Evolutionary conservation across 2,888 invertebrate genomes (phyloP), one percentile per base, ranked within the genome.

Genomic region (Drosophila anceps): DNA sequence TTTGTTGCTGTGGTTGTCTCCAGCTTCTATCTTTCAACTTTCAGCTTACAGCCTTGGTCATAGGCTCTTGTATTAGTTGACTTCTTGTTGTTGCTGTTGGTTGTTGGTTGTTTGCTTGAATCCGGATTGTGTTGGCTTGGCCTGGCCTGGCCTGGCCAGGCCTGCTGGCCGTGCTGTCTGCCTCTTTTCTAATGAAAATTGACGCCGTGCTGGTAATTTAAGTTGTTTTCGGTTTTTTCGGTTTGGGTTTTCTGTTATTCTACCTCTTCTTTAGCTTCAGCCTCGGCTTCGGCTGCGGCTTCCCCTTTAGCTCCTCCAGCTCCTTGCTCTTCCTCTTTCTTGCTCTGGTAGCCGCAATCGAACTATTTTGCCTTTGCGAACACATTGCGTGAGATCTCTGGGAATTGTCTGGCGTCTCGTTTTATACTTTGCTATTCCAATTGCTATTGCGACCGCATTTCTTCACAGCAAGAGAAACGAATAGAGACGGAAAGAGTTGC

Each of bases 181-280:
- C 81, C 84, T 82, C 64, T 77, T 85, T 81, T 85, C 90, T 85
- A 90, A 90, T 85, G 85, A 85, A 85, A 85, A 90, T 81, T 85
- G 90, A 85, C 87, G 90, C 85, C 88, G 85, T 78, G 78, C 68
- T 85, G 83, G 85, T 89, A 89, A 85, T 85, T 88, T 88, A 84
- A 85, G 85, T 88, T 84, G 74, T 85, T 84, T 83, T 84, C 55
- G 73, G 77, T 76, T 78, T 81, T 86, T 71, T 67, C 71, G 63
- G 68, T 68, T 75, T 79, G 46, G 58, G 39, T 57, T 74, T 64
- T 63, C 44, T 75, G 63, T 51, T 75, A 27, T 65, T 48, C 33
- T 44, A 9, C 12, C 27, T 31, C 18, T 31, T 54, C 44, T 18
- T 27, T 44, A 57, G 41, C 55, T 13, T 37, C n/a, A 12, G 48